These are phyloP conservation scores for Rhynchopsitta pachyrhyncha DNA, from an alignment of 2,113 vertebrate genomes.

Conservation along the genomic window DNA sequence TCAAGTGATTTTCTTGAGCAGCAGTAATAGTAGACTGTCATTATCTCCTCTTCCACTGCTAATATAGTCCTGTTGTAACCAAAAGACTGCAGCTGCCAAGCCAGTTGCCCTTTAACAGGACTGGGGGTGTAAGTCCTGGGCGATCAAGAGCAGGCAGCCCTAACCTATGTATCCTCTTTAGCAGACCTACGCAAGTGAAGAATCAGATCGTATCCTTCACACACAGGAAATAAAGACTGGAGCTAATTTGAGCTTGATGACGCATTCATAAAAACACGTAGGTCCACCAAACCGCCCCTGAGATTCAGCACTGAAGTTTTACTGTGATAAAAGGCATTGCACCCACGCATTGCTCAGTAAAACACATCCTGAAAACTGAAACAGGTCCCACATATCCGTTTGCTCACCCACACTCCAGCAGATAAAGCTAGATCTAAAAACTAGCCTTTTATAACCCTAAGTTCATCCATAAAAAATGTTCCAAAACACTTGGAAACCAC, in stretches of 20 bases:
- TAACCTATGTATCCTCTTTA: not conserved
- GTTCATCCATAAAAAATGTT: not conserved
- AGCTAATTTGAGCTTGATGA: constrained; percentile 17
- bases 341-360: not conserved
- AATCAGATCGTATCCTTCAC: not conserved
- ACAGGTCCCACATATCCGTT: not conserved
- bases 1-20: not conserved
- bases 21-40: not conserved
- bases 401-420: not conserved
- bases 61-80: not conserved
- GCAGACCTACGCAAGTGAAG: not conserved
- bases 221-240: not conserved
- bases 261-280: not conserved
- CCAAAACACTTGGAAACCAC: not conserved
- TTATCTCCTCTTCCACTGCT: not conserved
- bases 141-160: not conserved
- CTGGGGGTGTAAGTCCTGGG: not conserved
- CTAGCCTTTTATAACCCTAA: not conserved
- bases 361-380: constrained; percentile 24
- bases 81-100: not conserved
- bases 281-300: not conserved
- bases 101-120: not conserved
- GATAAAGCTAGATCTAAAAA: not conserved
- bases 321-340: not conserved
- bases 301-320: not conserved